A percentile compares a stretch with the other conserved stretches of the same genome.
These are phyloP conservation scores for Athetis lepigone DNA, from an alignment of 2,888 invertebrate species.

Conservation along the genomic window DNA sequence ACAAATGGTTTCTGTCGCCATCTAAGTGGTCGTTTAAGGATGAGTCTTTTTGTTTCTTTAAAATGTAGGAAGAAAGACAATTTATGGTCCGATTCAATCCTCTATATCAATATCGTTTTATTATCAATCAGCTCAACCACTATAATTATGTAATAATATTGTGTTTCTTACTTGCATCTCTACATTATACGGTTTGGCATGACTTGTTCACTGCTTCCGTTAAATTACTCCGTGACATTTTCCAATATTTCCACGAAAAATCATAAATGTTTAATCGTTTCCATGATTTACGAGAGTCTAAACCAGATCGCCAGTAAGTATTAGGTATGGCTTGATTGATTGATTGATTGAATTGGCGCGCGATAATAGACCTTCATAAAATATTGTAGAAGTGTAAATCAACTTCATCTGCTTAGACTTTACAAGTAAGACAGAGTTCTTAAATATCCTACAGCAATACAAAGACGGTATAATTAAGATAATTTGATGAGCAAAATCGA, in stretches of 20 bases:
- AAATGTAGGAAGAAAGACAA: too few species aligned
- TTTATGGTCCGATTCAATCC: too few species aligned
- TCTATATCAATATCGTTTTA: too few species aligned
- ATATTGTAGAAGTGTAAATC: constrained; percentile 9
- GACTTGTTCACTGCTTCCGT: not conserved
- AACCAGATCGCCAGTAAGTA: constrained; percentile 37
- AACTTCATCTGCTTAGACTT: too few species aligned
- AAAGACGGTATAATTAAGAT: too few species aligned
- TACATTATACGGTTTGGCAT: not conserved
- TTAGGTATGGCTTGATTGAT: constrained; percentile 42
- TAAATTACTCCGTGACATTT: constrained; percentile 14
- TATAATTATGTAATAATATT: too few species aligned
- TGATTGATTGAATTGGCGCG: constrained; percentile 41
- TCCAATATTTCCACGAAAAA: constrained; percentile 27
- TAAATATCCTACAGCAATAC: too few species aligned
- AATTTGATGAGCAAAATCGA: too few species aligned
- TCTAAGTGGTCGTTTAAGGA: not conserved
- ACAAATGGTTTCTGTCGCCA: not conserved
- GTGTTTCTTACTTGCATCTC: too few species aligned
- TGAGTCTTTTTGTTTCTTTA: not conserved
- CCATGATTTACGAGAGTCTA: constrained; percentile 48
- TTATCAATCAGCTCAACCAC: too few species aligned
- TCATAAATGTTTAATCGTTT: constrained; percentile 31
- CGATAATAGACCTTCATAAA: constrained; percentile 20
- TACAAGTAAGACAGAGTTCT: too few species aligned